These are phyloP conservation scores for Sarcophaga subvicina DNA, from an alignment of 2,888 invertebrate species.

Conservation along the genomic window DNA sequence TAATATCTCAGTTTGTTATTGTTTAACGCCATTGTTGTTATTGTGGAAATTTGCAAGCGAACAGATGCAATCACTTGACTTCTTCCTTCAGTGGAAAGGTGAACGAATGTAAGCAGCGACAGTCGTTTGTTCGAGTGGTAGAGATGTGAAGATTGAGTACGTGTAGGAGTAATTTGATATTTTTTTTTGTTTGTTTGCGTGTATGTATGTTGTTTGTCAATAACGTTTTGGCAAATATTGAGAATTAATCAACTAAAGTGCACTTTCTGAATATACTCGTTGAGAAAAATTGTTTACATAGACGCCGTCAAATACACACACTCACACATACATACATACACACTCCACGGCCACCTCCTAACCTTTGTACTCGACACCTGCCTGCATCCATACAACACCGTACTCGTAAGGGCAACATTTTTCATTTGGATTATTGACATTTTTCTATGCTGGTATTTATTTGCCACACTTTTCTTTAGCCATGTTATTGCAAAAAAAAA, in stretches of 20 bases:
- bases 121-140: neutral
- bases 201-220: constrained; percentile 45
- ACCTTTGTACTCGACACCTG: neutral
- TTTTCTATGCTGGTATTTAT: constrained; percentile 37
- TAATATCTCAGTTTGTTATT: constrained; percentile 6
- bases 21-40: neutral
- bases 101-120: neutral
- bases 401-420: constrained; percentile 1
- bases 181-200: neutral
- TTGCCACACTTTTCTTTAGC: constrained; percentile 49
- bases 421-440: constrained; percentile 60
- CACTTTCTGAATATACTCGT: constrained; percentile 51
- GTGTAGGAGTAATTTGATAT: constrained; percentile 32
- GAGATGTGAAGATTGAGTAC: neutral
- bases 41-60: constrained; percentile 18
- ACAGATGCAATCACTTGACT: constrained; percentile 14
- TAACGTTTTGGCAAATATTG: constrained; percentile 67
- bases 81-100: neutral
- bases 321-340: neutral
- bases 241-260: constrained; percentile 73
- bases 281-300: constrained; percentile 43
- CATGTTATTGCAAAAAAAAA: neutral
- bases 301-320: constrained; percentile 16
- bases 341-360: neutral
- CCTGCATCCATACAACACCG: neutral